Percentiles rank a stretch among this genome's conserved stretches.
Evolutionary conservation across 2,888 invertebrate genomes (phyloP).

Genomic region (Adelognathus sp.): DNA sequence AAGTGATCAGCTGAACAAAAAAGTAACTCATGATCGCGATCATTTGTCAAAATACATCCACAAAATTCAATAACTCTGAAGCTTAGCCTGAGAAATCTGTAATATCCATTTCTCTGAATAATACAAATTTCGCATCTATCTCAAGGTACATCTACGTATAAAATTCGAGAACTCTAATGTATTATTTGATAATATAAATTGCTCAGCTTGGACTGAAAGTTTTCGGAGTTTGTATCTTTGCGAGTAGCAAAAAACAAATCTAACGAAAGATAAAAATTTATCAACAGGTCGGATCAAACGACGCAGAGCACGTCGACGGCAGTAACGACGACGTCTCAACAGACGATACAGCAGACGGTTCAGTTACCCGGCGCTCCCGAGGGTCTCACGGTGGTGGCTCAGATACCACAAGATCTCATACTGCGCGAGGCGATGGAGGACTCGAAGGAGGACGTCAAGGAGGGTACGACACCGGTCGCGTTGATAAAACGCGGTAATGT

Average conservation of each 20-base stretch:
- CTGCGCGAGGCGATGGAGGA: slow-evolving; percentile 81
- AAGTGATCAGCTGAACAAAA: too few species aligned
- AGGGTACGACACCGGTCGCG: slow-evolving; percentile 81
- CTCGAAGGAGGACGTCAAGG: slow-evolving; percentile 81
- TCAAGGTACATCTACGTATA: too few species aligned
- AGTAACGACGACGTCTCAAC: slow-evolving; percentile 78
- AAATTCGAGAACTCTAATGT: too few species aligned
- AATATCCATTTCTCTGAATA: too few species aligned
- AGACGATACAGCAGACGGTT: slow-evolving; percentile 79
- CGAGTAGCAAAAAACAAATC: neutral
- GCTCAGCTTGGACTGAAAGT: too few species aligned
- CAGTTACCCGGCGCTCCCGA: slow-evolving; percentile 82
- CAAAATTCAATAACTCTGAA: too few species aligned
- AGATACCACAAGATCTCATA: slow-evolving; percentile 88
- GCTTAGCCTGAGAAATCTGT: too few species aligned
- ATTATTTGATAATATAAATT: too few species aligned
- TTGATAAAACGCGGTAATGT: slow-evolving; percentile 80
- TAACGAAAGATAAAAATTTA: neutral
- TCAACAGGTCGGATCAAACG: slow-evolving; percentile 77
- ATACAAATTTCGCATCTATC: too few species aligned
- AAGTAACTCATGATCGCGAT: too few species aligned
- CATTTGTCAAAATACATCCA: too few species aligned
- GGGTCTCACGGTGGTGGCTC: slow-evolving; percentile 87
- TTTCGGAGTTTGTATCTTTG: too few species aligned
- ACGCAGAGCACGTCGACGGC: slow-evolving; percentile 80